Evolutionary conservation across 1,140 invertebrate species (phyloP), one percentile per base, ranked within the genome.

Genomic region (Drosophila grimshawi): DNA sequence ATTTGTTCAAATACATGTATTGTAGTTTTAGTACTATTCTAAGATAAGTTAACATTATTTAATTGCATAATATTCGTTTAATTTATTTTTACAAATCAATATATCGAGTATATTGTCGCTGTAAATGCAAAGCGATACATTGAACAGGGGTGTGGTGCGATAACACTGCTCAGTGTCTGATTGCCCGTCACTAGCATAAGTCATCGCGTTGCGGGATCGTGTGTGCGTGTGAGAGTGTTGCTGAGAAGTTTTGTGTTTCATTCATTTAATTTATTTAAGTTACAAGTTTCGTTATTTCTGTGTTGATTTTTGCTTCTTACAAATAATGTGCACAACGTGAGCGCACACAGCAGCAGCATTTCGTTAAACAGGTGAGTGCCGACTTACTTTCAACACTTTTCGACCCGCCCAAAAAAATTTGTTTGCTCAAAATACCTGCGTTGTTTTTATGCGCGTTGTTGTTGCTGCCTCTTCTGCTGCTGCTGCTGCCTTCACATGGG

Each of bases 401-500:
- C 55, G 73, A 89, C 80, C 78, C 85, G 85, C 85, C 85, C 85
- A 89, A 89, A 72, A 19, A 61, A 43, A 43, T 66, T 56, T 72
- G 66, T 80, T 78, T 88, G 74, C 49, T 56, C 64, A 90, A 83
- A 86, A 83, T 78, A 78, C 79, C 79, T 80, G 76, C 76, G 78
- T 83, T 79, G 75, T 90, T 83, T 79, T 89, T 89, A 82, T 74
- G 51, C 37, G 19, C 48, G 60, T 55, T 78, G 69, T 72, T 82
- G 78, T 71, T 80, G 76, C 63, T 78, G 72, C 2, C 39, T 43
- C 39, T 43, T 43, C 29, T 32, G 29, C 10, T 74, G 73, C 65
- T 86, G 75, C 60, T 80, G 66, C 68, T 71, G 83, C 71, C 51
- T 67, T 29, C 59, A 85, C 76, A 91, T 91, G 88, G 88, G 88